A percentile compares a stretch with the other conserved stretches of the same genome.
These are phyloP conservation scores for Cryptotis parvus DNA, from an alignment of 2,113 vertebrate genomes.

Conservation along the genomic window DNA sequence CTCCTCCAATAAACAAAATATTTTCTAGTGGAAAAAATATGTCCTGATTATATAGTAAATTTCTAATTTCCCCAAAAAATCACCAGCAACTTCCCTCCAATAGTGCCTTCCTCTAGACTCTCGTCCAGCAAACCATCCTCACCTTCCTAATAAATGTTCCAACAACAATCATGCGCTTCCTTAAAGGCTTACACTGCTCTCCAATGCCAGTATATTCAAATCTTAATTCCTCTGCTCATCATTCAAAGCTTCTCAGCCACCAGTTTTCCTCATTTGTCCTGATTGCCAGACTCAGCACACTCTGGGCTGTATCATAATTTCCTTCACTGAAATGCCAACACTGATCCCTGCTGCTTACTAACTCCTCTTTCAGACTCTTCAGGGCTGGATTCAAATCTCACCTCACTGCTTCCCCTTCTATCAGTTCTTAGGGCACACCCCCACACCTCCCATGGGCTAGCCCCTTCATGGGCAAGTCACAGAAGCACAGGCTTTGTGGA, in stretches of 20 bases:
- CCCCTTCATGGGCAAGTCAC: background rate
- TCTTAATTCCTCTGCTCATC: background rate
- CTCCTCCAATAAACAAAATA: too few species aligned
- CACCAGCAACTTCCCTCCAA: slow-evolving; percentile 1
- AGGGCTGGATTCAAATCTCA: slow-evolving; percentile 15
- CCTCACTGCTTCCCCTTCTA: slow-evolving; percentile 2
- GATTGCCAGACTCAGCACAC: background rate
- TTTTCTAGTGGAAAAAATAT: background rate
- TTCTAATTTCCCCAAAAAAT: slow-evolving; percentile 46
- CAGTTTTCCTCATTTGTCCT: background rate
- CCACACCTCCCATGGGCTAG: background rate
- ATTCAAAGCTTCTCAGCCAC: background rate
- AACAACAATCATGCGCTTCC: background rate
- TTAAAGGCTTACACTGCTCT: background rate
- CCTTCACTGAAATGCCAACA: background rate
- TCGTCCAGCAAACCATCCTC: background rate
- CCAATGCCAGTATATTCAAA: slow-evolving; percentile 9
- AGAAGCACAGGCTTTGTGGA: background rate
- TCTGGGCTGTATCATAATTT: background rate
- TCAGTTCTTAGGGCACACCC: background rate
- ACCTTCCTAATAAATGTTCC: background rate
- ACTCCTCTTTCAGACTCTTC: background rate
- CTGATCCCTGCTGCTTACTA: background rate
- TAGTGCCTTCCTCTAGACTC: background rate
- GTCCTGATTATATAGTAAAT: slow-evolving; percentile 4